These are phyloP conservation scores for Ornithorhynchus anatinus DNA, from an alignment of 2,113 vertebrate species.

Conservation along the genomic window DNA sequence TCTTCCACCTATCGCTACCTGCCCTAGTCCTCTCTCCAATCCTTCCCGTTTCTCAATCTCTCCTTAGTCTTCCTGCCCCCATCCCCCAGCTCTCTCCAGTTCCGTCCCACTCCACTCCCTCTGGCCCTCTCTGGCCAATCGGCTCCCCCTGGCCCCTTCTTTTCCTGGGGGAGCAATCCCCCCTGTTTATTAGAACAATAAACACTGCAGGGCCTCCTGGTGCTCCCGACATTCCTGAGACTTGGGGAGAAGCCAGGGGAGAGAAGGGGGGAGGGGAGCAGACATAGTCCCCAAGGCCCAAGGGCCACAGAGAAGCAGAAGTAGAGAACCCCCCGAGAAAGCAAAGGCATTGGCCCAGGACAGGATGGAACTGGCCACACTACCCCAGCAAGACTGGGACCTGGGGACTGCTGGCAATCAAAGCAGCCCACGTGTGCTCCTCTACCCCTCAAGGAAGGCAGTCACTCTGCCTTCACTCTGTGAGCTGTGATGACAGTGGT, in stretches of 20 bases:
- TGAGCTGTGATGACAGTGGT: too few relatives aligned
- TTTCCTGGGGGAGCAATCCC: too few relatives aligned
- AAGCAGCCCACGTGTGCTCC: too few relatives aligned
- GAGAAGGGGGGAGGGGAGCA: neutral
- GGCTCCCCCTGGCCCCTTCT: rapidly evolving
- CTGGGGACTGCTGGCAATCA: too few relatives aligned
- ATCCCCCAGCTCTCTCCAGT: neutral
- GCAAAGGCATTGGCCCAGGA: too few relatives aligned
- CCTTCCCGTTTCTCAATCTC: too few relatives aligned
- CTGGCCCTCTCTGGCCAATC: neutral
- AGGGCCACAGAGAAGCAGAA: too few relatives aligned
- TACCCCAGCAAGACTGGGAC: too few relatives aligned
- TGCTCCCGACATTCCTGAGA: neutral
- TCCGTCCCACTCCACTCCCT: neutral
- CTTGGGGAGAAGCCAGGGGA: neutral
- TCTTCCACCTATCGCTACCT: neutral
- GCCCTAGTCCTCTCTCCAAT: rapidly evolving
- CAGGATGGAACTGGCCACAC: too few relatives aligned
- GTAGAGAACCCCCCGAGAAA: too few relatives aligned
- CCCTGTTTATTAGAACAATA: neutral
- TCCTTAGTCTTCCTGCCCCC: neutral
- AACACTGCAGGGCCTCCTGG: neutral
- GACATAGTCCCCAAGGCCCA: neutral
- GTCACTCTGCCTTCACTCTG: too few relatives aligned
- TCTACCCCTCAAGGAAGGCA: too few relatives aligned